Percentiles rank a stretch among this genome's conserved stretches.
phyloP scores from a whole-genome alignment of 1,140 invertebrate species.

The Hylyphantes graminicola region DNA sequence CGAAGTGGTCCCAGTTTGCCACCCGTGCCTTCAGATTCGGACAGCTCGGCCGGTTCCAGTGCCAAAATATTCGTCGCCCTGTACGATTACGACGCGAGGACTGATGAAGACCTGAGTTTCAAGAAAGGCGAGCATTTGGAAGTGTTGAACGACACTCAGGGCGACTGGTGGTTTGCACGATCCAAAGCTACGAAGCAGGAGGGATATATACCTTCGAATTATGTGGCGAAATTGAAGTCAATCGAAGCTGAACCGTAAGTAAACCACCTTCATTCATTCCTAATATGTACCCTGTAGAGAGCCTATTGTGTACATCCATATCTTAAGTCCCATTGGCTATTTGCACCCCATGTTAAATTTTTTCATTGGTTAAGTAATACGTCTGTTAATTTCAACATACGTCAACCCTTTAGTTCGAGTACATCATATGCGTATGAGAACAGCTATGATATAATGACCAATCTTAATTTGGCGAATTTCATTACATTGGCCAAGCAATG shows the following conservation, averaged over 20 bases:
- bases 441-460: too few relatives aligned
- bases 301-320: background rate
- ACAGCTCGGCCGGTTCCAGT: slow-evolving; percentile 70
- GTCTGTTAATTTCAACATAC: too few relatives aligned
- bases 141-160: slow-evolving; percentile 97
- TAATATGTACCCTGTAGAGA: background rate
- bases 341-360: too few relatives aligned
- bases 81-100: slow-evolving; percentile 98
- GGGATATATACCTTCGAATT: slow-evolving; percentile 99
- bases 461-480: too few relatives aligned
- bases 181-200: slow-evolving; percentile 94
- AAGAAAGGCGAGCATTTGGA: slow-evolving; percentile 98
- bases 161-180: slow-evolving; percentile 99
- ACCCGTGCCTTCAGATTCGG: slow-evolving; percentile 72
- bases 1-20: slow-evolving; percentile 71
- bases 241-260: slow-evolving; percentile 99
- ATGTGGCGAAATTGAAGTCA: slow-evolving; percentile 97
- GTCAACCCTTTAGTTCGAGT: too few relatives aligned
- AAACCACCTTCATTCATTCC: background rate
- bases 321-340: too few relatives aligned
- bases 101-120: slow-evolving; percentile 98
- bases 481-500: too few relatives aligned
- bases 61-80: slow-evolving; percentile 90
- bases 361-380: too few relatives aligned
- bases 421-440: too few relatives aligned